Conservation (phyloP, 2,888 invertebrate genomes). For the Drosophila emarginata region DNA sequence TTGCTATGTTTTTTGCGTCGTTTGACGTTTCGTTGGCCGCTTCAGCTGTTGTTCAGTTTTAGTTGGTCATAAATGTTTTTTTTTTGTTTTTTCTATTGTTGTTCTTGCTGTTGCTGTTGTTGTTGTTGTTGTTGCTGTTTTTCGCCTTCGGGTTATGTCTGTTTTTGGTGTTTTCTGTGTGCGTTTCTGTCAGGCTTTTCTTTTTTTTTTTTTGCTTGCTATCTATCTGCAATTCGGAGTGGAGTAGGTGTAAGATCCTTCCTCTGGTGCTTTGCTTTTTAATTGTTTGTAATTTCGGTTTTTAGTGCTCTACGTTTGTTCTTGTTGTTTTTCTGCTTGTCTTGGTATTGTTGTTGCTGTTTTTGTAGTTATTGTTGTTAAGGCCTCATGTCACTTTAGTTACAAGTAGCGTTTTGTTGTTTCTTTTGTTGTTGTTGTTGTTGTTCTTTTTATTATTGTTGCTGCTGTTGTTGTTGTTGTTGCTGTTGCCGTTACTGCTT, state of each 20-base stretch:
- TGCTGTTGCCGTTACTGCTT: not conserved
- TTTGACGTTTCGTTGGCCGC: conserved; percentile 16
- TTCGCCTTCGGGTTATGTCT: conserved; percentile 7
- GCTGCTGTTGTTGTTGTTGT: conserved; percentile 35
- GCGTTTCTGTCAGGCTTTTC: conserved; percentile 12
- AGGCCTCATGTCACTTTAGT: conserved; percentile 75
- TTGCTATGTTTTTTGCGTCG: conserved; percentile 22
- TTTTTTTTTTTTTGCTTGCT: not conserved
- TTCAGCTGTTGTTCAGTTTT: conserved; percentile 39
- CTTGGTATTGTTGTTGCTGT: conserved; percentile 25
- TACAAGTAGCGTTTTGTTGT: conserved; percentile 55
- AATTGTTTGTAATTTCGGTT: conserved; percentile 73
- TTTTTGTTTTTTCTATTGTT: too few species aligned
- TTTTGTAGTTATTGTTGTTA: conserved; percentile 58
- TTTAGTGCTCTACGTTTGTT: conserved; percentile 58
- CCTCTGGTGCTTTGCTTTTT: conserved; percentile 53
- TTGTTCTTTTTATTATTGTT: conserved; percentile 38
- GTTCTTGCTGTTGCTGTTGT: too few species aligned
- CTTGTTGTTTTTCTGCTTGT: conserved; percentile 15
- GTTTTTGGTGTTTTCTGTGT: conserved; percentile 19
- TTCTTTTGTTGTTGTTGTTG: conserved; percentile 24
- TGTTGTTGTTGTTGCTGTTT: too few species aligned
- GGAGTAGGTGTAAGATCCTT: conserved; percentile 41
- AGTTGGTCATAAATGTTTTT: conserved; percentile 27
- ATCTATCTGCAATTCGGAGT: not conserved